phyloP scores from a whole-genome alignment of 2,113 vertebrate species.

The Thunnus thynnus region DNA sequence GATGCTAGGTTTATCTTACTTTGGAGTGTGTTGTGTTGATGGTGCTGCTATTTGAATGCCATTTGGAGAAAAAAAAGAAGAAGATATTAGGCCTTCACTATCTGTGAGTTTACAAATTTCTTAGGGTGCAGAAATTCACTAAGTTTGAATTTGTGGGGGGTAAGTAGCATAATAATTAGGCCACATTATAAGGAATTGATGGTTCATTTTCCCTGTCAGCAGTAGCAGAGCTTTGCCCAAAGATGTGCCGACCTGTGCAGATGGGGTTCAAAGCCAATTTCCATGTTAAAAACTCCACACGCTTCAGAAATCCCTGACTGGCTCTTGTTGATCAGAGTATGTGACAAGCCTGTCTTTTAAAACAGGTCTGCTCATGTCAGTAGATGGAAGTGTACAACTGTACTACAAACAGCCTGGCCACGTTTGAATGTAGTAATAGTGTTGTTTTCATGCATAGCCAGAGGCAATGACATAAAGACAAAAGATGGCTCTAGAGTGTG shows the following conservation, averaged over 20 bases:
- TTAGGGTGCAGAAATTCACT: slow-evolving; percentile 76
- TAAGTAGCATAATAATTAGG: slow-evolving; percentile 87
- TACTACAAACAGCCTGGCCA: slow-evolving; percentile 71
- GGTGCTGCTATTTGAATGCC: slow-evolving; percentile 64
- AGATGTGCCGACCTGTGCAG: slow-evolving; percentile 88
- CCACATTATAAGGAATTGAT: slow-evolving; percentile 87
- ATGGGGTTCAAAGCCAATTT: slow-evolving; percentile 90
- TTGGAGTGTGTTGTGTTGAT: slow-evolving; percentile 56
- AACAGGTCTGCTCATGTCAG: slow-evolving; percentile 67
- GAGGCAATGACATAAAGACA: slow-evolving; percentile 79
- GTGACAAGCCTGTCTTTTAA: slow-evolving; percentile 79
- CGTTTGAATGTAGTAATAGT: slow-evolving; percentile 71
- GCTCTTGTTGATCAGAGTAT: slow-evolving; percentile 80
- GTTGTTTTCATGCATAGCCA: slow-evolving; percentile 80
- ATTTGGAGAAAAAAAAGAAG: slow-evolving; percentile 52
- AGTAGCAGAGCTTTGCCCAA: slow-evolving; percentile 82
- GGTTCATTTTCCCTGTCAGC: slow-evolving; percentile 88
- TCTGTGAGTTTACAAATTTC: slow-evolving; percentile 74
- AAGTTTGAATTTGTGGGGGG: slow-evolving; percentile 84
- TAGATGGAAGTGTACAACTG: slow-evolving; percentile 74
- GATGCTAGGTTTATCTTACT: slow-evolving; percentile 60
- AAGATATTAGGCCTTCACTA: slow-evolving; percentile 55
- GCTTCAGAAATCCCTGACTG: slow-evolving; percentile 76
- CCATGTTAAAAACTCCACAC: slow-evolving; percentile 87
- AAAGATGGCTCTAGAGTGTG: slow-evolving; percentile 73